Percentiles rank a stretch among this genome's conserved stretches.
Conservation (phyloP, 2,888 invertebrate genomes). For the Rotaria sp. region DNA sequence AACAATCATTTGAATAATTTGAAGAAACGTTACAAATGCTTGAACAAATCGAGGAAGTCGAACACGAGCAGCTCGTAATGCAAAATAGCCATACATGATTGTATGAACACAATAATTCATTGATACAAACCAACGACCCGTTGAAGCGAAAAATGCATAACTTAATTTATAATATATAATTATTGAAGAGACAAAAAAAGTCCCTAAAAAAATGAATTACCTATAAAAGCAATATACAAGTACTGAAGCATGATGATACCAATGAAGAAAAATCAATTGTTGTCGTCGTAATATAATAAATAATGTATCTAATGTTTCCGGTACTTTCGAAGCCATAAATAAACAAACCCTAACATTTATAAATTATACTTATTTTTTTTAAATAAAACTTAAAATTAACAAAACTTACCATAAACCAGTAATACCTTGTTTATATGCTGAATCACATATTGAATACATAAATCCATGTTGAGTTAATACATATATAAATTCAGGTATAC, state of each 20-base stretch:
- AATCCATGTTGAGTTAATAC: constrained; percentile 36
- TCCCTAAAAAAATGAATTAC: neutral
- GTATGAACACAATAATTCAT: constrained; percentile 60
- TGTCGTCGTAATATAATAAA: constrained; percentile 81
- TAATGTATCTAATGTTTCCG: constrained; percentile 69
- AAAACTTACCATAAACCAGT: constrained; percentile 47
- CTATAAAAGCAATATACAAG: constrained; percentile 69
- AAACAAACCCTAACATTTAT: constrained; percentile 15
- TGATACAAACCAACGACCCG: constrained; percentile 44
- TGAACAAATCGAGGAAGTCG: constrained; percentile 65
- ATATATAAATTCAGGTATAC: constrained; percentile 39
- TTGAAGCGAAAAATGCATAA: constrained; percentile 58
- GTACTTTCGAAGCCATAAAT: constrained; percentile 43
- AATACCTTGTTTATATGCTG: constrained; percentile 42
- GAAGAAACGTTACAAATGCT: constrained; percentile 80
- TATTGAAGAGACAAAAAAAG: neutral
- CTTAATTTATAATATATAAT: constrained; percentile 30
- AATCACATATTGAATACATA: constrained; percentile 43
- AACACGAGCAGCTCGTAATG: constrained; percentile 54
- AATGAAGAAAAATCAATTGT: constrained; percentile 84
- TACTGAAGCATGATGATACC: constrained; percentile 93
- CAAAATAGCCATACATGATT: constrained; percentile 59
- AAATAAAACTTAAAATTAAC: neutral
- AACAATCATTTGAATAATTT: constrained; percentile 84
- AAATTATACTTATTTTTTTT: neutral